Percentiles rank a stretch among this genome's conserved stretches.
Evolutionary conservation across 2,797 vertebrate genomes (phyloP).

Genomic region (Pteronotus mesoamericanus): DNA sequence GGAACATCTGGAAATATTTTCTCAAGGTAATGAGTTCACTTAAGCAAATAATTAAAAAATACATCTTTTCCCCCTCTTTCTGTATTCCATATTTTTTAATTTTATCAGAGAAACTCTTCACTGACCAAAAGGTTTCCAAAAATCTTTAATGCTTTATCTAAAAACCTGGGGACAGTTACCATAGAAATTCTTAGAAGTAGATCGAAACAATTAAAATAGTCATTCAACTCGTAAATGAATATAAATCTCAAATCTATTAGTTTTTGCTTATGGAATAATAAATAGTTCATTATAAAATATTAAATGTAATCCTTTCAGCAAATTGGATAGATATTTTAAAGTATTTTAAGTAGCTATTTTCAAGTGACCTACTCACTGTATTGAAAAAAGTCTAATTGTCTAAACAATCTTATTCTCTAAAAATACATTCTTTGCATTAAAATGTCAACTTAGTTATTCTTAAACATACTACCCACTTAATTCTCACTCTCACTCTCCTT

Average conservation of each 20-base stretch:
- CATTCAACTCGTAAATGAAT: not conserved
- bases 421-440: not conserved
- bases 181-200: constrained; percentile 42
- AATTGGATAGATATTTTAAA: not conserved
- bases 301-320: constrained; percentile 10
- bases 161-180: constrained; percentile 12
- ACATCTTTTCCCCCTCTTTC: not conserved
- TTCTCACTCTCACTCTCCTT: constrained; percentile 7
- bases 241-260: not conserved
- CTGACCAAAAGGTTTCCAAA: not conserved
- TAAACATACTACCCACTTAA: not conserved
- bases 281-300: not conserved
- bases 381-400: not conserved
- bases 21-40: not conserved
- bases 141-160: not conserved
- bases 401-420: not conserved
- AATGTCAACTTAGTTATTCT: not conserved
- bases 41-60: not conserved
- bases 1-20: not conserved
- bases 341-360: not conserved
- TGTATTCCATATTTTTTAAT: not conserved
- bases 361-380: not conserved
- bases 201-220: constrained; percentile 48
- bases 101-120: not conserved
- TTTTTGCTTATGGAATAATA: constrained; percentile 28